Base-by-base conservation (phyloP, 2,888 invertebrate species). In the Coelinius sp. region DNA sequence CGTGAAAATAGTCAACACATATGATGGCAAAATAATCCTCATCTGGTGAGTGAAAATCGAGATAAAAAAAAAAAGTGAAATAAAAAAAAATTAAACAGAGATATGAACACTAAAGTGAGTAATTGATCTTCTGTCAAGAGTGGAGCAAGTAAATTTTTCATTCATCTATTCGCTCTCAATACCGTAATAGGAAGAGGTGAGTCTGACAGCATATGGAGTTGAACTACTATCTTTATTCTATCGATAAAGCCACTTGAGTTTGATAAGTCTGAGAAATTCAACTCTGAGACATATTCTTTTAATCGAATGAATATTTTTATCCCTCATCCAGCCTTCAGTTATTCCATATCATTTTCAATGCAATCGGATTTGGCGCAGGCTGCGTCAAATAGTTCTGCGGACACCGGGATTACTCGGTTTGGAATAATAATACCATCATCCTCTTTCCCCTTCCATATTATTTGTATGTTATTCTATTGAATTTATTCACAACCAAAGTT, bases 381-480 rank as follows among this genome's bases (percentile, higher is more conserved):
- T 75, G 75, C 62, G 71, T 74, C 70, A 70, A 76, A 77, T 73
- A 69, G 76, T 75, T 73, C 75, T 68, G 62, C 70, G 75, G 75
- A 78, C 77, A 73, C 75, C 71, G 67, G 78, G 77, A 81, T 82
- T 80, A 82, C 78, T 75, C 77, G 76, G 75, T 75, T 77, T 77
- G 75, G 78, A 82, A 83, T 84, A 84, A 82, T 83, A 82, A 83
- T 80, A 79, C 77, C 79, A 76, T 79, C 12, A 62, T 38, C n/a
- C 8, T 20, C 5, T 22, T 62, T 62, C 38, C 22, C 1, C 20
- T 49, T 31, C 7, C 5, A 14, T 4, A 56, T 27, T 56, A 27
- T 56, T 27, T 14, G 14, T 27, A 31, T 56, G 27, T 31, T n/a
- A 31, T 27, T 31, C 31, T 20, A 46, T n/a, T 17, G 46, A 31